A percentile compares a stretch with the other conserved stretches of the same genome.
These are phyloP conservation scores for Dryadula phaetusa DNA, from an alignment of 2,888 invertebrate genomes.

Conservation along the genomic window DNA sequence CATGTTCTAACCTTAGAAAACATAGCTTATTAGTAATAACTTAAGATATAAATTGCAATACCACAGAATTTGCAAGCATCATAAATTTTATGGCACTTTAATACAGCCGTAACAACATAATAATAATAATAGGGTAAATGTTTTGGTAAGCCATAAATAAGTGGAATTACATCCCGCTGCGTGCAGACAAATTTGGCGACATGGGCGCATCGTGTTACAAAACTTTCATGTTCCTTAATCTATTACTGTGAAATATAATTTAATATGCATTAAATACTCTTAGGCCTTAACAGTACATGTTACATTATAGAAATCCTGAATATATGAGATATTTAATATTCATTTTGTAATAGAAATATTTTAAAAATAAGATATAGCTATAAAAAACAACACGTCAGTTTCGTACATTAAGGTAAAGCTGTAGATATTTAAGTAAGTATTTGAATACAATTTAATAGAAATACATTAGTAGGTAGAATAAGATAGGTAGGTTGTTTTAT, in stretches of 20 bases:
- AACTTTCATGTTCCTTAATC: conserved; percentile 21
- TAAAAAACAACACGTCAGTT: no score
- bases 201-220: conserved; percentile 47
- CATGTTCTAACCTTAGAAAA: conserved; percentile 48
- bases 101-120: conserved; percentile 81
- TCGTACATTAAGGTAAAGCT: no score
- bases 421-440: no score
- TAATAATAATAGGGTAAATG: conserved; percentile 84
- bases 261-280: no score
- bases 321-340: no score
- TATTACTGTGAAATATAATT: background rate
- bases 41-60: conserved; percentile 47
- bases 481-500: background rate
- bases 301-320: no score
- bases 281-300: no score
- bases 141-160: conserved; percentile 84
- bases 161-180: conserved; percentile 69
- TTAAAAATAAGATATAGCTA: no score
- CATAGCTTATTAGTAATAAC: conserved; percentile 29
- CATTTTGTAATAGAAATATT: no score
- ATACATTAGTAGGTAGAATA: no score
- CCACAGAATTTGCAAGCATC: conserved; percentile 66
- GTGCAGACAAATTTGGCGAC: conserved; percentile 69
- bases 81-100: conserved; percentile 83
- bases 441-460: no score